Percentiles rank a stretch among this genome's conserved stretches.
Evolutionary conservation across 2,888 invertebrate species (phyloP).

Genomic region (Cryptops parisi): DNA sequence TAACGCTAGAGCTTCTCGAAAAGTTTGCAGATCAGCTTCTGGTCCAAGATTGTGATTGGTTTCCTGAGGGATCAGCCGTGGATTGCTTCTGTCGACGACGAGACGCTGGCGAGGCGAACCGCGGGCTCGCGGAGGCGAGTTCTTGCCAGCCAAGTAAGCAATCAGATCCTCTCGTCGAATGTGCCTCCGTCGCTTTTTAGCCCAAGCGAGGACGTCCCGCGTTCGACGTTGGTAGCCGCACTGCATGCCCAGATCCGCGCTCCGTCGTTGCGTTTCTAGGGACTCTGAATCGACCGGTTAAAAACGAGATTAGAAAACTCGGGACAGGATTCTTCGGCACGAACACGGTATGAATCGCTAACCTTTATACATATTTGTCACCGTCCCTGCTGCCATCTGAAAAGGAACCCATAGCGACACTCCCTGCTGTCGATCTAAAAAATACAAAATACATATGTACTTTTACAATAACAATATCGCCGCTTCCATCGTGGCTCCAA

Average conservation of each 20-base stretch:
- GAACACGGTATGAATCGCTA: constrained; percentile 16
- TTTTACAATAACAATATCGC: too few species aligned
- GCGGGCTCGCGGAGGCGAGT: constrained; percentile 38
- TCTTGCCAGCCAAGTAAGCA: constrained; percentile 53
- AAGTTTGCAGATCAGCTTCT: constrained; percentile 52
- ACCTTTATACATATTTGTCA: constrained; percentile 65
- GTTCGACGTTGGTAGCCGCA: constrained; percentile 57
- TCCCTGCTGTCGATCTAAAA: constrained; percentile 52
- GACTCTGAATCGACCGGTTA: constrained; percentile 41
- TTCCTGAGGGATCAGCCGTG: constrained; percentile 15
- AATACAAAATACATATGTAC: too few species aligned
- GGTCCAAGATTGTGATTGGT: constrained; percentile 17
- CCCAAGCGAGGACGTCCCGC: constrained; percentile 61
- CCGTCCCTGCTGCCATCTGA: constrained; percentile 62
- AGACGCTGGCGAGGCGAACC: constrained; percentile 17
- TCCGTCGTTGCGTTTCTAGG: constrained; percentile 50
- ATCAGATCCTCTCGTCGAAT: constrained; percentile 60
- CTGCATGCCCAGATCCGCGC: constrained; percentile 53
- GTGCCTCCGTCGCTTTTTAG: constrained; percentile 46
- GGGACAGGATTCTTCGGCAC: neutral
- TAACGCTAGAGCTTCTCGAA: constrained; percentile 55
- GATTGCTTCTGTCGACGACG: constrained; percentile 8
- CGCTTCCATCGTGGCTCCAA: too few species aligned
- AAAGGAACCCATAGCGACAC: constrained; percentile 56
- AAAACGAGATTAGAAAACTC: neutral